phyloP scores from a whole-genome alignment of 2,797 vertebrate genomes.

The Pipistrellus pygmaeus region DNA sequence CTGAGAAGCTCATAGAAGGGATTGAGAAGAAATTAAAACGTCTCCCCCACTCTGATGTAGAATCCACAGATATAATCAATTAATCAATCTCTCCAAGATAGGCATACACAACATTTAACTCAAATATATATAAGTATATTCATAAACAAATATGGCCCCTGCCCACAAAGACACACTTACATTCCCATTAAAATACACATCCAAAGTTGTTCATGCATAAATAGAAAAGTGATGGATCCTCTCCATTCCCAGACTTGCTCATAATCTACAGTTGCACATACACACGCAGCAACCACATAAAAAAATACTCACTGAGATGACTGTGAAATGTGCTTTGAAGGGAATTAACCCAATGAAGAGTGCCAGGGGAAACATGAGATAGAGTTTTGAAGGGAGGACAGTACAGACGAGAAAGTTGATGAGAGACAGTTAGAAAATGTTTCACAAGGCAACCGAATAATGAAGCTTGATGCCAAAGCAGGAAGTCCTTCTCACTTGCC shows the following conservation, averaged over 20 bases:
- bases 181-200: background rate
- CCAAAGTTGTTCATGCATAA: background rate
- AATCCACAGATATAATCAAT: background rate
- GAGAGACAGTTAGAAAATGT: background rate
- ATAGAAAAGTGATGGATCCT: background rate
- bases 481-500: background rate
- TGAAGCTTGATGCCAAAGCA: background rate
- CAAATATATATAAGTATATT: background rate
- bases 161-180: background rate
- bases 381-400: background rate
- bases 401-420: background rate
- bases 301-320: background rate
- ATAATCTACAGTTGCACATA: too few relatives aligned
- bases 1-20: background rate
- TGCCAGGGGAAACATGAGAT: background rate
- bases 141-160: background rate
- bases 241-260: background rate
- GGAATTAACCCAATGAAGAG: background rate
- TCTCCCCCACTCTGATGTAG: accelerated
- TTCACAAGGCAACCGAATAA: background rate
- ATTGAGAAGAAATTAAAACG: background rate
- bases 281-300: background rate
- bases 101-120: background rate
- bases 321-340: background rate
- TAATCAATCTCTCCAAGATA: background rate